Percentiles rank a stretch among this genome's conserved stretches.
phyloP scores from a whole-genome alignment of 1,140 invertebrate genomes.

The Tenebrio molitor region DNA sequence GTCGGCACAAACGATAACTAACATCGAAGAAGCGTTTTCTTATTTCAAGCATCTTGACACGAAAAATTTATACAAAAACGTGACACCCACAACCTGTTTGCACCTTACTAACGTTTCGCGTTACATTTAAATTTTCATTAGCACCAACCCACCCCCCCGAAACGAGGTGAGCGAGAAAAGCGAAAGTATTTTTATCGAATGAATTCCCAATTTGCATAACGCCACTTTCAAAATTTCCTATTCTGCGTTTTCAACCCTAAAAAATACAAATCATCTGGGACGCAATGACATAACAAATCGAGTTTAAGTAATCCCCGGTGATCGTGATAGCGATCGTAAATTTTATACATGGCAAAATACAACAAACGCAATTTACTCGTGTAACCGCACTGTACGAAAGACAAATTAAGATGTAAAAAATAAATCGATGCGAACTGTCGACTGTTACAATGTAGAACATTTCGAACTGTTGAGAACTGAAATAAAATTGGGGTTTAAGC shows the following conservation, averaged over 20 bases:
- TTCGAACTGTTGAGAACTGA: no score
- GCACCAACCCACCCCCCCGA: no score
- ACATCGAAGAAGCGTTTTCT: no score
- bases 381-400: no score
- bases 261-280: constrained; percentile 16
- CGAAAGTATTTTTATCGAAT: constrained; percentile 14
- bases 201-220: constrained; percentile 29
- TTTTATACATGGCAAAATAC: constrained; percentile 12
- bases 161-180: constrained; percentile 4
- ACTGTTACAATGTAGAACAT: no score
- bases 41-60: background rate
- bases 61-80: constrained; percentile 18
- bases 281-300: constrained; percentile 15
- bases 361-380: background rate
- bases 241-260: background rate
- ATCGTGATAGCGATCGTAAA: constrained; percentile 29
- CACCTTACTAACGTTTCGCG: background rate
- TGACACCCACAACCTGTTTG: background rate
- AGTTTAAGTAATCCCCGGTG: constrained; percentile 26
- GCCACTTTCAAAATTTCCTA: constrained; percentile 5
- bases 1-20: constrained; percentile 1
- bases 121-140: constrained; percentile 15
- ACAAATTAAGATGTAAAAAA: no score
- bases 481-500: no score
- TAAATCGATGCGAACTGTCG: background rate